Evolutionary conservation across 2,797 vertebrate genomes (phyloP).

Genomic region (Enteromius thamalakanensis): DNA sequence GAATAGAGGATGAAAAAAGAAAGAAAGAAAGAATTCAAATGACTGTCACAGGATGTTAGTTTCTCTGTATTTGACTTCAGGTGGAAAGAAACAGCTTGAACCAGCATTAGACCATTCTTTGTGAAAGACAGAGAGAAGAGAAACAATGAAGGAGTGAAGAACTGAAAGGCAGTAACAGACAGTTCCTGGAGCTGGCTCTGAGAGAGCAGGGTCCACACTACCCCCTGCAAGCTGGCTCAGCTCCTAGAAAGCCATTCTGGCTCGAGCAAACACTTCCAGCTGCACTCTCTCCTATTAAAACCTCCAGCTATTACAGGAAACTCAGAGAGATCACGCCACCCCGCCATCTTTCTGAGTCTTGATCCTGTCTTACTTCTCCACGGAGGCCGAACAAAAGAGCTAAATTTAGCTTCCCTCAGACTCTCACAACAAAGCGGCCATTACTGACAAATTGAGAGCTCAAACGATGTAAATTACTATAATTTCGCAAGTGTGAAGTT

Average conservation of each 20-base stretch:
- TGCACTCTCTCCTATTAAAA: conserved; percentile 73
- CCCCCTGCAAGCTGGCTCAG: conserved; percentile 64
- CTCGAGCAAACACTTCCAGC: conserved; percentile 67
- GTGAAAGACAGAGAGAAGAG: not conserved
- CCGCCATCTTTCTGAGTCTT: conserved; percentile 61
- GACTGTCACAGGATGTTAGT: not conserved
- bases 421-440: conserved; percentile 2
- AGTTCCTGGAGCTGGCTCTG: conserved; percentile 3
- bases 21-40: not conserved
- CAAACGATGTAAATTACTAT: conserved; percentile 21
- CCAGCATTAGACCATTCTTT: not conserved
- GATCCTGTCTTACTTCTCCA: conserved; percentile 28
- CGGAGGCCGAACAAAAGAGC: conserved; percentile 51
- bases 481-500: conserved; percentile 23
- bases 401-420: conserved; percentile 57
- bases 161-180: not conserved
- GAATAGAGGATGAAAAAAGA: not conserved
- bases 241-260: conserved; percentile 70
- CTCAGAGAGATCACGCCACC: conserved; percentile 65
- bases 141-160: not conserved
- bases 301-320: conserved; percentile 65
- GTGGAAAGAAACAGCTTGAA: not conserved
- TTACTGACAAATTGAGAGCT: conserved; percentile 34
- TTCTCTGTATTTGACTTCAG: not conserved
- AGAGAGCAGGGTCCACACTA: conserved; percentile 58